Base-by-base conservation (phyloP, 2,797 vertebrate species). In the Chiroxiphia lanceolata region DNA sequence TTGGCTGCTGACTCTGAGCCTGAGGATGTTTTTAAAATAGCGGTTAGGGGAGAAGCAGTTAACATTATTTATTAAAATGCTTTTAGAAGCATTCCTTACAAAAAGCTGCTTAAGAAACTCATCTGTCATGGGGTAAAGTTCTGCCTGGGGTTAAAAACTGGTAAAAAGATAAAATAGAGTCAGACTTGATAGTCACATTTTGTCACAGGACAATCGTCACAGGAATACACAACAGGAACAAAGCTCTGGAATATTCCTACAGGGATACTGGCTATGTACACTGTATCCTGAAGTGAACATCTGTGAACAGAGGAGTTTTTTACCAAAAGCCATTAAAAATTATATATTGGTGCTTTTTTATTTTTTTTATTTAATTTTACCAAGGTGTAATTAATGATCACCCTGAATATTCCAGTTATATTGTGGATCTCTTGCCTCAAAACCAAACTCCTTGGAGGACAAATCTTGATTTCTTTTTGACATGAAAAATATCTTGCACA, bases 51-150 rank as follows among this genome's bases (percentile, higher is more conserved):
- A 95, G 48, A 75, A 20, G 42, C 45, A 92, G 94, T 92, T 94
- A 93, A 82, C 72, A 81, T 94, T 81, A 93, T 81, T 95, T 89
- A 92, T 93, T 95, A 63, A 95, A 92, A 80, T 83, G 61, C 17
- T 93, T 91, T 95, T 95, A 94, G 81, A 61, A 34, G 45, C 25
- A 27, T 74, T 87, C 47, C 5, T 70, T 64, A 75, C n/a, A 78
- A 78, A 90, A 94, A 71, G 15, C 31, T 86, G 48, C 61, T 76
- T 84, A 71, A 92, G 71, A 59, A 85, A 68, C 5, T 27, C 33
- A 51, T 87, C 17, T 65, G 1, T 54, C 79, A 25, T 18, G 12
- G 40, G 16, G 31, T 40, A 40, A 90, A 72, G 34, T 81, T 78
- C 69, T 89, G 68, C 82, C 89, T 71, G 38, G 16, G 57, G 84